Evolutionary conservation across 2,113 vertebrate genomes (phyloP).

Genomic region (Hoplias malabaricus): DNA sequence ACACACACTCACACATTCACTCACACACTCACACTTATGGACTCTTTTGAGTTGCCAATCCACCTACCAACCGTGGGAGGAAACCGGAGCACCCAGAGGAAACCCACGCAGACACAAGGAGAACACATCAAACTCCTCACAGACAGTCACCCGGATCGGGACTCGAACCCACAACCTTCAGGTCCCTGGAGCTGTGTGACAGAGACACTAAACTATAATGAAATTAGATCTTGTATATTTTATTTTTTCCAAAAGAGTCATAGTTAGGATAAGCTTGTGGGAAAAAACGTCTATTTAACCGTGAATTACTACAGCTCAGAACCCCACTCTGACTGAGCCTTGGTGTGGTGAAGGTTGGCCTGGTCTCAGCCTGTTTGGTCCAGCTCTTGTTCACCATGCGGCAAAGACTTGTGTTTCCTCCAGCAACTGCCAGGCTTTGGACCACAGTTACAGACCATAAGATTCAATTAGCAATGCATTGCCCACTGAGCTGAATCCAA

Average conservation of each 20-base stretch:
- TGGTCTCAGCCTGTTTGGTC: not conserved
- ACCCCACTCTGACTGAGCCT: not conserved
- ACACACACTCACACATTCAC: too few species aligned
- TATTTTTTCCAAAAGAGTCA: not conserved
- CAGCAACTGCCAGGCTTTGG: constrained; percentile 13
- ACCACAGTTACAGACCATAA: constrained; percentile 37
- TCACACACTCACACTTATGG: too few species aligned
- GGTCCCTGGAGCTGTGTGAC: too few species aligned
- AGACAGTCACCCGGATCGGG: too few species aligned
- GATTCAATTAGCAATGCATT: constrained; percentile 37
- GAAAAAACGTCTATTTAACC: not conserved
- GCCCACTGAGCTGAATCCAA: not conserved
- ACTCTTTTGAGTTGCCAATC: too few species aligned
- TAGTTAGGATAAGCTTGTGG: not conserved
- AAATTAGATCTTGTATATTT: not conserved
- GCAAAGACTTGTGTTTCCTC: not conserved
- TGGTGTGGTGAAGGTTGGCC: not conserved
- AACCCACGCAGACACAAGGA: too few species aligned
- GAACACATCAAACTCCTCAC: too few species aligned
- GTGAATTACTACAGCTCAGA: not conserved
- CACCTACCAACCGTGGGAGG: too few species aligned
- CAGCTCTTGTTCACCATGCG: not conserved
- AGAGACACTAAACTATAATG: too few species aligned
- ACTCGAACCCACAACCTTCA: too few species aligned
- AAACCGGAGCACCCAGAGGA: too few species aligned